phyloP scores from a whole-genome alignment of 2,113 vertebrate genomes.

The Crotophaga sulcirostris region DNA sequence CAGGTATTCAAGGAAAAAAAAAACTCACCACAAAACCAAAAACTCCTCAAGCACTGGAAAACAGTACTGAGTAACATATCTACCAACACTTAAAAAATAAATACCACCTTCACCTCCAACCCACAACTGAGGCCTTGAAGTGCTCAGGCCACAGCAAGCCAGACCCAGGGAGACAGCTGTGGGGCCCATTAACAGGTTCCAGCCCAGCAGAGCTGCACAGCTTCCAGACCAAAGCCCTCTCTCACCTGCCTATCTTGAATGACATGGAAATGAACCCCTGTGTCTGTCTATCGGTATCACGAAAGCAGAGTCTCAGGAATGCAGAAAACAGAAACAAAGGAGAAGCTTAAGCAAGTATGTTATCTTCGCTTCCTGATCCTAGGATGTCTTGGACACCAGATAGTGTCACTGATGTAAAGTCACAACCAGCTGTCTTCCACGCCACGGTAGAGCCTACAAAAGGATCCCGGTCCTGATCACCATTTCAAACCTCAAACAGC shows the following conservation, averaged over 20 bases:
- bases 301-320: neutral
- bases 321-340: neutral
- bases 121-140: neutral
- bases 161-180: neutral
- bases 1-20: neutral
- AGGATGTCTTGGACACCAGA: neutral
- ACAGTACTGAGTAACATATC: neutral
- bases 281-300: neutral
- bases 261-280: neutral
- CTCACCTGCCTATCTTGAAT: neutral
- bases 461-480: accelerated
- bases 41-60: neutral
- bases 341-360: neutral
- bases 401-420: neutral
- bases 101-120: neutral
- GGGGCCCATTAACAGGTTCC: neutral
- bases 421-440: neutral
- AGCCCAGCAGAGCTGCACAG: neutral
- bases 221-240: neutral
- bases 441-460: neutral
- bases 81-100: neutral
- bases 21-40: neutral
- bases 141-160: accelerated
- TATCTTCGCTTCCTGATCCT: neutral
- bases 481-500: neutral